Evolutionary conservation across 2,113 vertebrate species (phyloP).

Genomic region (Tiliqua scincoides): DNA sequence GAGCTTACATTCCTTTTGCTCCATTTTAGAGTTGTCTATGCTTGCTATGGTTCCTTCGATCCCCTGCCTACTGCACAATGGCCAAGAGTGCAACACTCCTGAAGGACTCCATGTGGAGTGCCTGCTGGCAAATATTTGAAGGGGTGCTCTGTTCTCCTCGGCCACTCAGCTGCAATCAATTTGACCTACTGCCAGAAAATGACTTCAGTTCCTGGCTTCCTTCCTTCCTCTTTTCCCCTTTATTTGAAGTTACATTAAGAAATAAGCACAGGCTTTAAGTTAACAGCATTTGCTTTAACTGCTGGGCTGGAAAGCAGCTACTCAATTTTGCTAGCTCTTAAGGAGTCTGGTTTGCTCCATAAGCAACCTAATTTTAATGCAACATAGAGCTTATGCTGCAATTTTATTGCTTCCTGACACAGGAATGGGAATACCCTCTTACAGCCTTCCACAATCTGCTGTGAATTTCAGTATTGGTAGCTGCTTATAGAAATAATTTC

Average conservation of each 20-base stretch:
- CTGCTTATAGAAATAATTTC: slow-evolving; percentile 22
- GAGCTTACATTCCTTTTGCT: not conserved
- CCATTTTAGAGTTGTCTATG: not conserved
- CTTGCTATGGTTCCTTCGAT: not conserved
- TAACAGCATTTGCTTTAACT: slow-evolving; percentile 22
- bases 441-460: slow-evolving; percentile 30
- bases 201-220: slow-evolving; percentile 1
- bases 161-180: slow-evolving; percentile 21
- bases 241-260: slow-evolving; percentile 35
- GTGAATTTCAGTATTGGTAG: slow-evolving; percentile 28
- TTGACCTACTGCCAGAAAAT: slow-evolving; percentile 43
- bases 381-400: not conserved
- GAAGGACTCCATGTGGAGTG: not conserved
- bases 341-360: slow-evolving; percentile 3
- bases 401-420: not conserved
- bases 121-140: slow-evolving; percentile 6
- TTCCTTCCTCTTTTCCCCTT: slow-evolving; percentile 1
- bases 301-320: slow-evolving; percentile 29
- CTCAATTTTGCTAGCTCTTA: slow-evolving; percentile 16
- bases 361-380: slow-evolving; percentile 24
- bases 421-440: slow-evolving; percentile 30
- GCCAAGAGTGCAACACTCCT: not conserved
- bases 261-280: not conserved
- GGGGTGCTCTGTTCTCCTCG: not conserved
- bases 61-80: not conserved